Base-by-base conservation (phyloP, 1,140 invertebrate genomes). In the Heliconius melpomene region DNA sequence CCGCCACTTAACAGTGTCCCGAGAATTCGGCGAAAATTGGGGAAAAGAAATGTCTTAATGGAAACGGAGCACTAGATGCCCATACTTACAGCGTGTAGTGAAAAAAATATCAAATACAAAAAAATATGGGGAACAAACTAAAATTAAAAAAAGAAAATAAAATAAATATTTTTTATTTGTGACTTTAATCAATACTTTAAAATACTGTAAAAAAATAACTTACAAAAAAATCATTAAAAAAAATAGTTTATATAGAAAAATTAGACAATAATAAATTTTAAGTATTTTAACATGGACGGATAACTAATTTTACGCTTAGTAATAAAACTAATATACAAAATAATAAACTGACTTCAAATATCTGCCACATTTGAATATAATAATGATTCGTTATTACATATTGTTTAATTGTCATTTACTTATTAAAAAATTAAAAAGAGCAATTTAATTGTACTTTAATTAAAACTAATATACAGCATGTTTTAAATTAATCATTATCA, bases 161-260 rank as follows among this genome's bases (percentile, higher is more conserved):
- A 66, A 32, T 40, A 66, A 82, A 75, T 32, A 66, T 74, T 66
- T 29, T 72, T 82, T 79, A 79, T 77, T 80, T 74, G 75, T 74
- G 52, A 77, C 72, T 23, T 79, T 29, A 74, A 80, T 75, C 73
- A 70, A 26, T 80, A 38, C 50, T 32, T 73, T 36, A 52, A 60
- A 77, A 77, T 80, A 80, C 74, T 76, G 71, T 16, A 46, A 54
- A 66, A n/a, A 66, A 5, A 66, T 26, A 26, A 26, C 26, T 13
- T 11, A 66, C 40, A 66, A 29, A 66, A 66, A 66, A 26, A 26
- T 7, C 5, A 29, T 26, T 57, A 66, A 66, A 29, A 66, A 29
- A 66, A 16, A 66, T 13, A 26, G 9, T 13, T 23, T 23, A n/a
- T 36, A 36, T 74, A 40, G 26, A 72, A 75, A 79, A 79, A 79